Evolutionary conservation across 2,113 vertebrate genomes (phyloP), one percentile per base, ranked within the genome.

Genomic region (Epinephelus lanceolatus): DNA sequence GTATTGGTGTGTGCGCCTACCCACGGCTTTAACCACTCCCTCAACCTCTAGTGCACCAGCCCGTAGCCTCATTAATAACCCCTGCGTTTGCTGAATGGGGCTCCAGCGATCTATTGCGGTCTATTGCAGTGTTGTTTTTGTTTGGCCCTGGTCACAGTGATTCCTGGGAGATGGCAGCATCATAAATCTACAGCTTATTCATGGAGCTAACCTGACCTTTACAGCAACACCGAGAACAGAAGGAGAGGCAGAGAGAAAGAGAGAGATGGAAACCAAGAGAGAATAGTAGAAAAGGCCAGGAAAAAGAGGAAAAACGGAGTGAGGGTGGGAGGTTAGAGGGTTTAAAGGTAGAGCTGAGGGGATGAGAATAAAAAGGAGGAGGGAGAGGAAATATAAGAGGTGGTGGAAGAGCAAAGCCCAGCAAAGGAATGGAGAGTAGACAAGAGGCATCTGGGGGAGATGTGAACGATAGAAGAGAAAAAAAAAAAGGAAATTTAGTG

Each of bases 101-200:
- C 86, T 88, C 75, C 6, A 57, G 84, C 87, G 82, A 86, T 93
- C 91, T 87, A 90, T 92, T 83, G 90, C 80, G 66, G 60, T 88
- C 88, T 86, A 88, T 92, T 83, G 93, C 86, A 2, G 81, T 84
- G 87, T 87, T 90, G 89, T 92, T 91, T 89, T 93, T 90, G 86
- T 88, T 91, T 91, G 85, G 83, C 76, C 86, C 85, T 83, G 89
- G 90, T 91, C 85, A 89, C 86, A 86, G 81, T 91, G 93, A 93
- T 93, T 94, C 92, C 86, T 83, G 67, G 65, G 88, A 90, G 88
- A 88, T 90, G 92, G 90, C 93, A 94, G 92, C 91, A 91, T 92
- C 91, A 94, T 95, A 93, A 95, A 95, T 96, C 94, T 92, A 89
- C 84, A 82, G 86, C 88, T 92, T 93, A 93, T 94, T 95, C 93